Base-by-base conservation (phyloP, 2,113 vertebrate genomes). In the Syngnathus floridae region DNA sequence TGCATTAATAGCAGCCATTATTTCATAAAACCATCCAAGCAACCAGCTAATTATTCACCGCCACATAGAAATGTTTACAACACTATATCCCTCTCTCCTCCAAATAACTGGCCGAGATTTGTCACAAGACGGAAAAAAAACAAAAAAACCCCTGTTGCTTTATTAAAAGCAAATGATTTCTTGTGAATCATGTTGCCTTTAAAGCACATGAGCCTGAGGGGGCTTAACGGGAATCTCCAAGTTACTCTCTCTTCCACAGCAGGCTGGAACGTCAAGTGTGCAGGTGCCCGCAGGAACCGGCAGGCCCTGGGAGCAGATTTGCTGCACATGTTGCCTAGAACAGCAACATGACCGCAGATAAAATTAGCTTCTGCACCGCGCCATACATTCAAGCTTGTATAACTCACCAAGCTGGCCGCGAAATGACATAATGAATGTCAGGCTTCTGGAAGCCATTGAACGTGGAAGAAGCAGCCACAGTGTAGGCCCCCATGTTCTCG, bases 401-500 rank as follows among this genome's bases (percentile, higher is more conserved):
- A 14, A 38, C 95, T 92, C 76, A 98, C 97, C 97, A 98, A 38
- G 92, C 86, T 3, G 90, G 79, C 45, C 93, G 91, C 5, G 95
- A 94, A 86, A 99, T 95, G 61, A 98, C 92, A 1, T 98, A 95
- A 71, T 93, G 67, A 64, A 98, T 93, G 46, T 95, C 90, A 0
- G 96, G 96, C 66, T 91, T 93, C 86, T 98, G 94, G 85, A 99
- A 99, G 17, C 97, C 95, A 1, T 98, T 98, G 87, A 99, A 98
- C 22, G 94, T 98, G n/a, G 97, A 99, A 36, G 95, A 89, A 1
- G 95, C 95, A 0, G 96, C 95, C 13, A 98, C 93, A 0, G 96
- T 99, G 74, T 98, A 99, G 48, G 97, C 97, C 0, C 97, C 97
- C 97, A 98, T 99, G 86, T 97, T 95, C 49, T 98, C 94, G 85